A percentile compares a stretch with the other conserved stretches of the same genome.
Evolutionary conservation across 2,888 invertebrate genomes (phyloP).

Genomic region (Hypena proboscidalis): DNA sequence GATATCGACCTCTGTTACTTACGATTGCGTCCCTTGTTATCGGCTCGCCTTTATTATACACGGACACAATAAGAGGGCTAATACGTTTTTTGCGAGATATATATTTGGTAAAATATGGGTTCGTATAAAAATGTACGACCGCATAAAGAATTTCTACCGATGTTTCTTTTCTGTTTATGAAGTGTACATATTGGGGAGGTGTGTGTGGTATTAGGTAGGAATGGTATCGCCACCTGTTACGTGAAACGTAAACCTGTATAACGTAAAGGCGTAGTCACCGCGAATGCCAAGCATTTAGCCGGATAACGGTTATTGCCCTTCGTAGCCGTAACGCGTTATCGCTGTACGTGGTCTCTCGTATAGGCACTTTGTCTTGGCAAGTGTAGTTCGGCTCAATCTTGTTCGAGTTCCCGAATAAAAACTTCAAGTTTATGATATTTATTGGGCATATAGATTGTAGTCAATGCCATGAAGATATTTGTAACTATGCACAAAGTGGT

Average conservation of each 20-base stretch:
- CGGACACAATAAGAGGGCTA: conserved; percentile 18
- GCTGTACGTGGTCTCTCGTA: conserved; percentile 10
- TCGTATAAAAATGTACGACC: conserved; percentile 17
- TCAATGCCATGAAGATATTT: no score
- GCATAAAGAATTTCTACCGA: conserved; percentile 10
- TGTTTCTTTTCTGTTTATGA: conserved; percentile 19
- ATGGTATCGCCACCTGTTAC: conserved; percentile 39
- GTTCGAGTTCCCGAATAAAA: neutral
- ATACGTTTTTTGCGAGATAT: conserved; percentile 29
- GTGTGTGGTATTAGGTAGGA: conserved; percentile 8
- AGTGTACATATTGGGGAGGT: neutral
- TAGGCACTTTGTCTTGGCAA: conserved; percentile 9
- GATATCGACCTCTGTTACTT: conserved; percentile 28
- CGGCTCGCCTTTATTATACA: conserved; percentile 30
- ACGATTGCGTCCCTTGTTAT: conserved; percentile 41
- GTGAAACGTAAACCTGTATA: conserved; percentile 10
- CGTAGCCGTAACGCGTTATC: conserved; percentile 32
- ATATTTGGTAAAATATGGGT: conserved; percentile 23
- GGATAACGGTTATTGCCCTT: conserved; percentile 24
- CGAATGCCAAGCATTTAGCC: conserved; percentile 12
- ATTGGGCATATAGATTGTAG: no score
- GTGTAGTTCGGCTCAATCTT: neutral
- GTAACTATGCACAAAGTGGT: no score
- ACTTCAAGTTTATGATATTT: no score
- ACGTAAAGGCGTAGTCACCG: conserved; percentile 10